Evolutionary conservation across 2,797 vertebrate genomes (phyloP), one percentile per base, ranked within the genome.

Genomic region (Microcaecilia unicolor): DNA sequence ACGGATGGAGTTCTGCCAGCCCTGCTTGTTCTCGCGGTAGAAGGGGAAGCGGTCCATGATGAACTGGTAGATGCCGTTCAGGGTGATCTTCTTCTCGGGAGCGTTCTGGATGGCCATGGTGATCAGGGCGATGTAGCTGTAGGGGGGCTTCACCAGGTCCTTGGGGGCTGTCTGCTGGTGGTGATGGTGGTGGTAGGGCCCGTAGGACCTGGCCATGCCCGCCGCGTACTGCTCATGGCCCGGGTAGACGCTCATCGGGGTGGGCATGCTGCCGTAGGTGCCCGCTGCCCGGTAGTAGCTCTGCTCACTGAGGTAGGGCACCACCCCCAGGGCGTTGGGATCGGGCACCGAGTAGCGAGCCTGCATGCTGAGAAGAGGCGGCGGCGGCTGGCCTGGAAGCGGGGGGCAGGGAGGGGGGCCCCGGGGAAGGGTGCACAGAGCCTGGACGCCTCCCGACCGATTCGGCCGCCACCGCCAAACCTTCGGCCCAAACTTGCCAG

Each of bases 51-150:
- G 80, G 13, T 84, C 84, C 84, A 86, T 86, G 65, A 86, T 86
- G 63, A 83, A 86, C 72, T 86, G 84, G 56, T 85, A 86, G 49
- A 86, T 86, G 50, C 83, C 84, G 34, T 83, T 86, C 11, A 86
- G 55, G 1, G 84, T 86, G 57, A 86, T 72, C 47, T 78, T 81
- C 76, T 85, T 85, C 15, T 86, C 83, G 1, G 83, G 80, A 2
- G 84, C 81, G 55, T 78, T 79, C 61, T 86, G 83, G 53, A 86
- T 86, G 34, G 84, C 84, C 83, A 86, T 86, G 55, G 84, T 82
- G 45, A 86, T 86, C 36, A 86, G 74, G 15, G 84, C 84, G 53
- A 86, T 86, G 69, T 86, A 86, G 51, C 78, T 82, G 63, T 86
- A 86, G 2, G 84, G 84, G 1, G 84, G 83, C 35, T 86, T 86